Conservation (phyloP, 2,797 vertebrate genomes). For the Babyrousa celebensis region DNA sequence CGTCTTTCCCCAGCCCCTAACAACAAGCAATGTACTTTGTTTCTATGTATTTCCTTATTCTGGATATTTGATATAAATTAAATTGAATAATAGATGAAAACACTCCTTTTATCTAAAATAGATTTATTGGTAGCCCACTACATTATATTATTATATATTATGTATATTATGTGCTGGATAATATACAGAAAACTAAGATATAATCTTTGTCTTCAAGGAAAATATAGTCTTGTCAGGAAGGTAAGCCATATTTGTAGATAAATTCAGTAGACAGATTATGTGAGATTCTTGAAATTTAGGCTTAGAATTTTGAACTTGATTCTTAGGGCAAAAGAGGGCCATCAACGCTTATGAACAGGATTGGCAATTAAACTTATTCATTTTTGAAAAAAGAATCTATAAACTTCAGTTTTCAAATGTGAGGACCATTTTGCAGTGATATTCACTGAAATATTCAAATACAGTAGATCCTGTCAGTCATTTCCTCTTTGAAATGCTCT, state of each 20-base stretch:
- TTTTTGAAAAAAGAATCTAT: slow-evolving; percentile 3
- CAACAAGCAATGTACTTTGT: too few relatives aligned
- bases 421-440: neutral
- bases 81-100: too few relatives aligned
- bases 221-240: neutral
- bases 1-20: too few relatives aligned
- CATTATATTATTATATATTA: slow-evolving; percentile 15
- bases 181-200: neutral
- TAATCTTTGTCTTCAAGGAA: neutral
- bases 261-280: neutral
- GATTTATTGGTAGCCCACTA: neutral
- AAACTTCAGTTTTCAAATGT: neutral
- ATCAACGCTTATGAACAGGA: neutral
- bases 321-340: neutral
- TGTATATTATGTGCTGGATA: too few relatives aligned
- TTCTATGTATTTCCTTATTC: too few relatives aligned
- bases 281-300: neutral
- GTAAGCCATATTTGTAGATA: neutral
- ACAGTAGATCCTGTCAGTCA: neutral
- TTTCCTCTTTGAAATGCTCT: neutral
- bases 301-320: neutral
- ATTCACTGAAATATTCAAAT: neutral
- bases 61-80: too few relatives aligned
- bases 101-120: neutral
- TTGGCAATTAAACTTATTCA: neutral